phyloP scores from a whole-genome alignment of 1,140 invertebrate species.

The Batillaria attramentaria region DNA sequence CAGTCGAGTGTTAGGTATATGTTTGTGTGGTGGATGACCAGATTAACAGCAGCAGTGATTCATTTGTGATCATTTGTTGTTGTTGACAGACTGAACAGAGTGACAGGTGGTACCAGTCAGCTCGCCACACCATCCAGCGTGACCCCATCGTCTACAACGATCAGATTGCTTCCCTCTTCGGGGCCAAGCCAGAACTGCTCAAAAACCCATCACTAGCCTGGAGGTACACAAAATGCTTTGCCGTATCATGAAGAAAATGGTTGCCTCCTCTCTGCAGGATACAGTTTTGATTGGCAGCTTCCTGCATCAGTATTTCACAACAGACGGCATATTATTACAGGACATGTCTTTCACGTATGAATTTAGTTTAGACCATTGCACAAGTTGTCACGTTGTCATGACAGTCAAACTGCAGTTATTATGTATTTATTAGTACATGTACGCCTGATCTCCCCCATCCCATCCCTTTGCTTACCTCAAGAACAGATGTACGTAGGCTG shows the following conservation, averaged over 20 bases:
- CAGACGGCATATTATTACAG: background rate
- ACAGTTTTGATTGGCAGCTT: too few relatives aligned
- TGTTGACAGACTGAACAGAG: constrained; percentile 20
- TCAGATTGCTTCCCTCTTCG: constrained; percentile 62
- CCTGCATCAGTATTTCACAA: too few relatives aligned
- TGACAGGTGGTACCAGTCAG: constrained; percentile 60
- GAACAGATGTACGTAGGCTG: background rate
- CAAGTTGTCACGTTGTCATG: too few relatives aligned
- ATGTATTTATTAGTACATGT: background rate
- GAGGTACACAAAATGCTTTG: too few relatives aligned
- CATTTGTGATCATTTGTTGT: constrained; percentile 11
- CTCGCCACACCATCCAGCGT: constrained; percentile 66
- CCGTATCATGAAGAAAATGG: too few relatives aligned
- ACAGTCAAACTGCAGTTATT: background rate
- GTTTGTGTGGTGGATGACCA: background rate
- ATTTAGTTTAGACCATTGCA: too few relatives aligned
- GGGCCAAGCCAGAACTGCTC: constrained; percentile 62
- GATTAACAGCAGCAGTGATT: background rate
- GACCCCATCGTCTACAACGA: constrained; percentile 68
- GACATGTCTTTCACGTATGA: background rate
- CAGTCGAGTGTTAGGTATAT: constrained; percentile 1
- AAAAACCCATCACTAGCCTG: constrained; percentile 61
- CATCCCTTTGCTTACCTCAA: background rate
- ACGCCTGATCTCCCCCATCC: background rate
- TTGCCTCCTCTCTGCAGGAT: too few relatives aligned